These are phyloP conservation scores for Ophion ventricosus DNA, from an alignment of 2,888 invertebrate genomes.

Conservation along the genomic window DNA sequence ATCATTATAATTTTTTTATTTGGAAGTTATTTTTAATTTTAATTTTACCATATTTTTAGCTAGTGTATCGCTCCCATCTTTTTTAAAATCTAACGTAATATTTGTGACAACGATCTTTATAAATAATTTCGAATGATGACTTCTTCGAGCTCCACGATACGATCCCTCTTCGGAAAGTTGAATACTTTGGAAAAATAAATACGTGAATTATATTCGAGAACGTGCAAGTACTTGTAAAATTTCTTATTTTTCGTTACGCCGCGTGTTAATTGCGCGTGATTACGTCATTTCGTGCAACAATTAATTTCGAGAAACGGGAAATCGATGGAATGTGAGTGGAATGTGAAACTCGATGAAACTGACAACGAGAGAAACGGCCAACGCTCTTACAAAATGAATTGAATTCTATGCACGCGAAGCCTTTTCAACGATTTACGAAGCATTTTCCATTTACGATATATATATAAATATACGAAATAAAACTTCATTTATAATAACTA, in stretches of 20 bases:
- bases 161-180: background rate
- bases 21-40: background rate
- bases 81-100: background rate
- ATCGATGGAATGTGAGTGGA: slow-evolving; percentile 34
- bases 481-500: too few species aligned
- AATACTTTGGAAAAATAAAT: background rate
- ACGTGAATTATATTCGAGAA: background rate
- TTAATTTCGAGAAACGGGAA: slow-evolving; percentile 36
- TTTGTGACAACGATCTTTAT: background rate
- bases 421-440: background rate
- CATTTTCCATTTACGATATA: background rate
- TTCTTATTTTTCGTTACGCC: slow-evolving; percentile 21
- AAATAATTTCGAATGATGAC: background rate
- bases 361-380: slow-evolving; percentile 16
- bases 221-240: background rate
- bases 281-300: slow-evolving; percentile 15
- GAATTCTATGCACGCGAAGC: slow-evolving; percentile 12
- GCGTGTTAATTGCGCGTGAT: slow-evolving; percentile 21
- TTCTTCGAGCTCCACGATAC: background rate
- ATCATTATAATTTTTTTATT: too few species aligned
- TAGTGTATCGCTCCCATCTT: background rate
- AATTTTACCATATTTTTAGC: too few species aligned
- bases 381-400: background rate
- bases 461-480: too few species aligned
- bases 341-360: slow-evolving; percentile 44